Evolutionary conservation across 2,797 vertebrate species (phyloP).

Genomic region (Esox lucius): DNA sequence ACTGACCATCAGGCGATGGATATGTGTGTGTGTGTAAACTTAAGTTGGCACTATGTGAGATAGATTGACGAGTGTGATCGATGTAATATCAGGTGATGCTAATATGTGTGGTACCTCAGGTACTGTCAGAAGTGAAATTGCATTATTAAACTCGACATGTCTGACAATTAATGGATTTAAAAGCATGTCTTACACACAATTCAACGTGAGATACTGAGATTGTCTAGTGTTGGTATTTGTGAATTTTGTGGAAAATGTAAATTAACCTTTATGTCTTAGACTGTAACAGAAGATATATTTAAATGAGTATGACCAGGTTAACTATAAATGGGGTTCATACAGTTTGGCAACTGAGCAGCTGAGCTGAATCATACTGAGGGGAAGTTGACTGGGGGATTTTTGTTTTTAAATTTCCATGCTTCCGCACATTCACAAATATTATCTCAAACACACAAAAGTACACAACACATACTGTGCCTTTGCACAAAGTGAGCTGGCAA

Average conservation of each 20-base stretch:
- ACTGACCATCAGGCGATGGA: no score
- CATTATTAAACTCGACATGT: background rate
- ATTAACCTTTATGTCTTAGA: no score
- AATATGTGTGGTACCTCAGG: no score
- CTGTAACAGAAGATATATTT: no score
- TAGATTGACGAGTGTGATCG: no score
- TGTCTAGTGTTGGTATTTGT: background rate
- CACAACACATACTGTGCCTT: background rate
- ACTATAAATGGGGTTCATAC: constrained; percentile 22
- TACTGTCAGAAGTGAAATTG: no score
- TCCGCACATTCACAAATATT: background rate
- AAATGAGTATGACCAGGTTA: background rate
- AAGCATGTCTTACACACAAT: background rate
- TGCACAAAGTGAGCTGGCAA: no score
- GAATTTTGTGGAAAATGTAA: background rate
- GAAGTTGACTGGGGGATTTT: constrained; percentile 68
- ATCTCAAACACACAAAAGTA: background rate
- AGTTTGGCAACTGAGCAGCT: constrained; percentile 12
- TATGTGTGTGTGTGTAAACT: no score
- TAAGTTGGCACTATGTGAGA: no score
- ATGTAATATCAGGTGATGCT: no score
- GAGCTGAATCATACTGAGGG: constrained; percentile 62
- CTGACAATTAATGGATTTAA: background rate
- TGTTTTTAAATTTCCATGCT: constrained; percentile 53
- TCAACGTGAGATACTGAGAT: background rate